Evolutionary conservation across 1,140 invertebrate genomes (phyloP), one percentile per base, ranked within the genome.

Genomic region (Ylistrum balloti): DNA sequence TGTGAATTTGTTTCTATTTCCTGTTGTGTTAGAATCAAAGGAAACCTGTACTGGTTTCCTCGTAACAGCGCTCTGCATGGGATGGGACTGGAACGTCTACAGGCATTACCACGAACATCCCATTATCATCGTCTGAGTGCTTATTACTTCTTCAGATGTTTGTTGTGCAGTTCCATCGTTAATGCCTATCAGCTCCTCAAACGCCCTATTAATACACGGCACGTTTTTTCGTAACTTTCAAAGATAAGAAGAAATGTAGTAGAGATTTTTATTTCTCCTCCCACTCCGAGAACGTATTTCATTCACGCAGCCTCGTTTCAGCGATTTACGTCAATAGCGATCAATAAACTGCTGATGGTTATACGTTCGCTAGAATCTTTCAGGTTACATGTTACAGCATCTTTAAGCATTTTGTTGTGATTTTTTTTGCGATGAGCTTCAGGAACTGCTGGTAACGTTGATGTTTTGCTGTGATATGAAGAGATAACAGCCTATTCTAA

Each of bases 241-340:
- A 74, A 74, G 56, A 74, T 74, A 74, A 74, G 56, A 28, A 74
- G 56, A 74, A 74, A 74, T 74, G 56, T 74, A 74, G 56, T 74
- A 74, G 28, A n/a, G 56, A 28, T 74, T 74, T 28, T 28, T n/a
- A 28, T n/a, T 28, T 28, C 56, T 74, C 56, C 56, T 74, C 56
- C 56, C 56, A 74, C 56, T 74, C 56, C 17, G 5, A 28, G n/a
- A 74, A 74, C 56, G 20, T 28, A 7, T 28, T 7, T 28, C 5
- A 74, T 74, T 74, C 56, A 3, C 22, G 22, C n/a, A n/a, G 56
- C 56, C 22, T 74, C 56, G 28, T 74, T 74, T 74, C 56, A 28
- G 22, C n/a, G 1, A 74, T 74, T 74, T 22, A 74, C 56, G 56
- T 74, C 56, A 74, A 1, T 28, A 74, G 22, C 56, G 22, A 74